Evolutionary conservation across 2,797 vertebrate species (phyloP).

Genomic region (Lutjanus argentimaculatus): DNA sequence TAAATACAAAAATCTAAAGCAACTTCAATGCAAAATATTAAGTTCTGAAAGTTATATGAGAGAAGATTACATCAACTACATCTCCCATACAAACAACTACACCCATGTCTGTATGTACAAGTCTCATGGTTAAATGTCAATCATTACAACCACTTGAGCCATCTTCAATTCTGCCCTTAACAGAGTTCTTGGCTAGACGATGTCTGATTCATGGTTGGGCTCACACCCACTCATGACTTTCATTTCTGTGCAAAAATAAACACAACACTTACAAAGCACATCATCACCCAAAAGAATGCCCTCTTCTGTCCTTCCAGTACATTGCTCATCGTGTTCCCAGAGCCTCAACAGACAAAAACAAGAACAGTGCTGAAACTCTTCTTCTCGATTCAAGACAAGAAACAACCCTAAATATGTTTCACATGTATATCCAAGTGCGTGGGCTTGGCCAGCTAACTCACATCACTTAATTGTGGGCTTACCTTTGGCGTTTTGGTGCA

Average conservation of each 20-base stretch:
- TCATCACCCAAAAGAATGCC: slow-evolving; percentile 18
- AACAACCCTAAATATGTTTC: background rate
- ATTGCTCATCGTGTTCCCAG: slow-evolving; percentile 23
- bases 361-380: background rate
- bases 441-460: background rate
- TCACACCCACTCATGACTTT: slow-evolving; percentile 51
- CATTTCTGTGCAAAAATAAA: slow-evolving; percentile 54
- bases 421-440: background rate
- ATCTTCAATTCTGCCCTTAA: slow-evolving; percentile 3
- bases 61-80: background rate
- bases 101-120: background rate
- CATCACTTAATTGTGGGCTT: slow-evolving; percentile 30
- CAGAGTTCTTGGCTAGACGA: slow-evolving; percentile 24
- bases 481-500: slow-evolving; percentile 88
- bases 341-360: slow-evolving; percentile 18
- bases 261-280: slow-evolving; percentile 43
- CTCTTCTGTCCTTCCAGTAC: slow-evolving; percentile 4
- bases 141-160: slow-evolving; percentile 43
- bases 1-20: background rate
- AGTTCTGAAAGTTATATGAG: background rate
- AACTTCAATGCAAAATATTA: background rate
- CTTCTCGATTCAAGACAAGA: background rate
- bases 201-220: slow-evolving; percentile 54
- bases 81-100: background rate
- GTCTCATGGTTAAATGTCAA: slow-evolving; percentile 21